Evolutionary conservation across 2,888 invertebrate species (phyloP).

Genomic region (Isoperla grammatica): DNA sequence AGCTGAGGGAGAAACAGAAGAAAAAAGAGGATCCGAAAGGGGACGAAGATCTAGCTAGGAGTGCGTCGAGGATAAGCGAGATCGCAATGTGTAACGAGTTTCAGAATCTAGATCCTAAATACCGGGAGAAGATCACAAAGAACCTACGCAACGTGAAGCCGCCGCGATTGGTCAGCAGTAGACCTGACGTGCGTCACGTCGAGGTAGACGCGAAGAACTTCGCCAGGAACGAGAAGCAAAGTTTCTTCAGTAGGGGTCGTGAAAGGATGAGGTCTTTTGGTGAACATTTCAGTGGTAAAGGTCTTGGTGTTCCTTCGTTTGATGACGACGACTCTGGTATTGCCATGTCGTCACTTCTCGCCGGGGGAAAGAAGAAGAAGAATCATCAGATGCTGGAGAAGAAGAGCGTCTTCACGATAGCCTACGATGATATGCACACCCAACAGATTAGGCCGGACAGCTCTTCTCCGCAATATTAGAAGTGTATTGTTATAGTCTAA

Average conservation of each 20-base stretch:
- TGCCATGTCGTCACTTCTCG: constrained; percentile 56
- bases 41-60: constrained; percentile 41
- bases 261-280: constrained; percentile 15
- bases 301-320: constrained; percentile 31
- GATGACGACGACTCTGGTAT: constrained; percentile 73
- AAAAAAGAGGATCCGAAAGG: constrained; percentile 42
- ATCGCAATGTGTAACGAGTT: constrained; percentile 47
- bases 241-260: constrained; percentile 2
- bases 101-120: constrained; percentile 49
- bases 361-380: constrained; percentile 30
- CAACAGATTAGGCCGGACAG: constrained; percentile 75
- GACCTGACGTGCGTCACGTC: neutral
- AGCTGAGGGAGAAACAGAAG: constrained; percentile 44
- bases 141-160: constrained; percentile 17
- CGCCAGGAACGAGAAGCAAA: constrained; percentile 22
- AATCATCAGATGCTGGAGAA: constrained; percentile 61
- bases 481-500: neutral
- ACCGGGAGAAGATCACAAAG: constrained; percentile 43
- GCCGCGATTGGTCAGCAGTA: neutral
- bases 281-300: constrained; percentile 43
- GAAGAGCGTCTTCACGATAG: constrained; percentile 89
- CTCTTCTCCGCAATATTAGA: constrained; percentile 58
- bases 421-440: constrained; percentile 85
- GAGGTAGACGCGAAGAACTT: constrained; percentile 9
- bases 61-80: constrained; percentile 43